These are phyloP conservation scores for Anodontia alba DNA, from an alignment of 2,888 invertebrate genomes.

Conservation along the genomic window DNA sequence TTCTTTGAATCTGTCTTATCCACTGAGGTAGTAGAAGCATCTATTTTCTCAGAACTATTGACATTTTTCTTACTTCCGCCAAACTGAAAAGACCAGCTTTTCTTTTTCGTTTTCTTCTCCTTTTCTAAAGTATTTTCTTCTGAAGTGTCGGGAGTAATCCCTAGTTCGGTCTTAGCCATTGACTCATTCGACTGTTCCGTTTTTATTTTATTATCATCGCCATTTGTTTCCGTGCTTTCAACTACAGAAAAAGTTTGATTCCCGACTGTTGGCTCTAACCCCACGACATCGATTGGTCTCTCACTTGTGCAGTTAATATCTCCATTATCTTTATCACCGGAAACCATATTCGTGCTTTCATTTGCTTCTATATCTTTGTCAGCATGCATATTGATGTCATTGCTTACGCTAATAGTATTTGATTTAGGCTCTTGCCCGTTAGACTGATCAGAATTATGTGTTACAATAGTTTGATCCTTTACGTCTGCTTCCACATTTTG, in stretches of 20 bases:
- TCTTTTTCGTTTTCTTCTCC: slow-evolving; percentile 35
- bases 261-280: neutral
- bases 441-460: slow-evolving; percentile 33
- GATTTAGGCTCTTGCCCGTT: neutral
- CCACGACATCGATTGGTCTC: neutral
- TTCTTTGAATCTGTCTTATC: slow-evolving; percentile 10
- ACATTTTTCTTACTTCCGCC: slow-evolving; percentile 39
- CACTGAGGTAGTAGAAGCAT: slow-evolving; percentile 1
- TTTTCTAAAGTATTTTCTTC: slow-evolving; percentile 20
- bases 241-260: neutral
- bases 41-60: neutral
- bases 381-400: slow-evolving; percentile 1
- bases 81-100: slow-evolving; percentile 62
- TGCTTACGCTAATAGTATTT: neutral
- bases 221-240: neutral
- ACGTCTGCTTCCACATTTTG: neutral
- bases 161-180: neutral
- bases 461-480: slow-evolving; percentile 40
- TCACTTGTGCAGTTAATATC: neutral
- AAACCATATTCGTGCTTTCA: neutral
- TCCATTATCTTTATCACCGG: neutral
- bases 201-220: neutral
- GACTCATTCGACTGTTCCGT: neutral
- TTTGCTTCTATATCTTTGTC: neutral
- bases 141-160: neutral